Base-by-base conservation (phyloP, 2,113 vertebrate genomes). In the Microcebus tavaratra region DNA sequence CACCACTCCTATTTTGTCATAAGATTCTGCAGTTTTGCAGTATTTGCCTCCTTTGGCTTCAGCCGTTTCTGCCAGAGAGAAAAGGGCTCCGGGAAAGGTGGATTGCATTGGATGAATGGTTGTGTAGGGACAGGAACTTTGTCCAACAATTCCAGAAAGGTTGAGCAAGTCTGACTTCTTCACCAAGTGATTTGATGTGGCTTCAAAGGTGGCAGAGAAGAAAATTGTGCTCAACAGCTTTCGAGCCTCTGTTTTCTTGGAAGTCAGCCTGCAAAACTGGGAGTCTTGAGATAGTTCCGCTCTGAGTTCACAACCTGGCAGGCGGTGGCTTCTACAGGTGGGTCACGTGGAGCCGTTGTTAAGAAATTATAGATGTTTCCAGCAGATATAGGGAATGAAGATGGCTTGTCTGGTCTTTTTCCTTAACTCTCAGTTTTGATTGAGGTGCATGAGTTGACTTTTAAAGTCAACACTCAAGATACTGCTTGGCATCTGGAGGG, bases 171-270 rank as follows among this genome's bases (percentile, higher is more conserved):
- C 59, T 9, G 55, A n/a, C 1, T 2, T 39, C 23, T 25, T 34
- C 39, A 11, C 2, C 3, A 61, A 12, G 36, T 2, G 53, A 9
- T 23, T 42, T 50, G 10, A 14, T 4, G 2, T 57, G 3, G 8
- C 86, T 65, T 93, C 29, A 39, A 39, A 80, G 50, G 39, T 4
- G 5, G 80, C 23, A 75, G 25, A 9, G 72, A 72, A 76, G 79
- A 42, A 27, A 1, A 10, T 29, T 45, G 53, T 36, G 15, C 23
- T 59, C 3, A 0, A 0, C 2, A 4, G 17, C 11, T 21, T 53
- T 20, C 2, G 81, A 45, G 10, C 63, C 76, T 59, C 39, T 14
- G 3, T 59, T 10, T 27, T 21, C 25, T 15, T 11, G 25, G 67
- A 45, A 29, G 87, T 92, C 80, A 55, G 48, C 25, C 45, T 10